Percentiles rank a stretch among this genome's conserved stretches.
These are phyloP conservation scores for Disparrhopalites patrizii DNA, from an alignment of 2,888 invertebrate genomes.

Conservation along the genomic window DNA sequence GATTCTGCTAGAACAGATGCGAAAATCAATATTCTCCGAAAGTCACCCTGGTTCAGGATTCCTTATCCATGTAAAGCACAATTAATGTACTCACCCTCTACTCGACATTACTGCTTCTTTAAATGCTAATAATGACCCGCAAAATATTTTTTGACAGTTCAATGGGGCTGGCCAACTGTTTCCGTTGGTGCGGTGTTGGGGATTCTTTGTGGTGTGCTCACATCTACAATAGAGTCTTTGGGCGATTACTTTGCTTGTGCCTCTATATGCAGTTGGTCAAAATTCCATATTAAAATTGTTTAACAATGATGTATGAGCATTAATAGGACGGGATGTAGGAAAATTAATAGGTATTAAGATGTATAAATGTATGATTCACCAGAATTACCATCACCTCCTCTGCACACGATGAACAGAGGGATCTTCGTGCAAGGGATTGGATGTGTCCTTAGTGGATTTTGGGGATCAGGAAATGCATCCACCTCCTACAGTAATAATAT, in stretches of 20 bases:
- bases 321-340: no score
- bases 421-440: constrained; percentile 79
- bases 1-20: constrained; percentile 72
- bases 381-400: constrained; percentile 77
- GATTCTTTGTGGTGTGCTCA: constrained; percentile 72
- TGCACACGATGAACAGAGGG: constrained; percentile 82
- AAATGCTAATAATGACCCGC: no score
- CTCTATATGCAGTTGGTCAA: constrained; percentile 56
- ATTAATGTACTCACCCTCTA: no score
- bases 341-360: constrained; percentile 14
- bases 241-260: constrained; percentile 91
- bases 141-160: no score
- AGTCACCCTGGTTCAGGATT: constrained; percentile 75
- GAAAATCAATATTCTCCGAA: constrained; percentile 64
- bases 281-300: no score
- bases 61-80: constrained; percentile 67
- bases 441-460: constrained; percentile 75
- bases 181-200: constrained; percentile 67
- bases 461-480: constrained; percentile 82
- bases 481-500: constrained; percentile 88
- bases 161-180: constrained; percentile 72
- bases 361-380: constrained; percentile 28
- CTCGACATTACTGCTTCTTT: no score
- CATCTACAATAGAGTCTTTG: constrained; percentile 64
- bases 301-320: background rate